Evolutionary conservation across 2,888 invertebrate genomes (phyloP), one percentile per base, ranked within the genome.

Genomic region (Clepsis dumicolana): DNA sequence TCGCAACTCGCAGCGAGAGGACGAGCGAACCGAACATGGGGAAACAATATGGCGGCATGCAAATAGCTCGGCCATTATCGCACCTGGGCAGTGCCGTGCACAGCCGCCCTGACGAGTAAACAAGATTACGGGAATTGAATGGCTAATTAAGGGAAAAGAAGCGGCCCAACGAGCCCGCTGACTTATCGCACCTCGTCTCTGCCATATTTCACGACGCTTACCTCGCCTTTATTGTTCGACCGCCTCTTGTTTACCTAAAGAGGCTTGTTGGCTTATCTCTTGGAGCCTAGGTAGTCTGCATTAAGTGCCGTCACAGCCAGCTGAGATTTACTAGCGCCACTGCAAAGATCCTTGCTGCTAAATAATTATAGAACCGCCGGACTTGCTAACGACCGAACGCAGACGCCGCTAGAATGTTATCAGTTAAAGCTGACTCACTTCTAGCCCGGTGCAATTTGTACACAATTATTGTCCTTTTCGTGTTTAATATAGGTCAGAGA

Each of bases 61-160:
- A 93, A 93, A 93, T 93, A 92, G 89, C 91, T 84, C 88, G 87
- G 89, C 93, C 91, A 93, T 93, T 93, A 93, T 93, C 93, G 91
- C 93, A 93, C 93, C 93, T 93, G 93, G 91, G 87, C 91, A 90
- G 91, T 87, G 82, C 81, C 66, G 66, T 54, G 62, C 66, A 48
- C 83, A 82, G 84, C 85, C 83, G 81, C 82, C 79, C 84, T 89
- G 85, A 82, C 91, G 89, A 90, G 92, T 91, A 91, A 93, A 93
- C 93, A 93, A 93, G 91, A 93, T 92, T 93, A 93, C 93, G 93
- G 89, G 92, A 91, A 93, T 91, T 90, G 93, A 93, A 93, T 93
- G 90, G 89, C 93, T 93, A 93, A 93, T 93, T 92, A 93, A 91
- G 87, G 90, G 85, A 93, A 93, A 93, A 93, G 90, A 92, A 91